phyloP scores from a whole-genome alignment of 1,140 invertebrate genomes.

The Magallana gigas region DNA sequence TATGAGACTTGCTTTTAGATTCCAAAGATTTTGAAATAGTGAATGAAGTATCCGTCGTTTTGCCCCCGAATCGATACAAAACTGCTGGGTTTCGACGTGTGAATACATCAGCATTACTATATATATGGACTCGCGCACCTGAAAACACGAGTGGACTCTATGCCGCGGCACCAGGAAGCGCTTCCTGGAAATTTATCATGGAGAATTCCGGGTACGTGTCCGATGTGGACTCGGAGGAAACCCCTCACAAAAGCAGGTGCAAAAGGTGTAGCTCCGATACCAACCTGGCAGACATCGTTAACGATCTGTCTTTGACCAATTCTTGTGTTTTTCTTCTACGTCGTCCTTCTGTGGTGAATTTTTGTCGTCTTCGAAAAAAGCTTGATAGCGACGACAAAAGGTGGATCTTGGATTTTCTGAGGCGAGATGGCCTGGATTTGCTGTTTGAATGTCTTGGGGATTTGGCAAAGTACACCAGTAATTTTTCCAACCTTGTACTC shows the following conservation, averaged over 20 bases:
- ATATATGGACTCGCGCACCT: conserved; percentile 24
- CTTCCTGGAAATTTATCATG: conserved; percentile 8
- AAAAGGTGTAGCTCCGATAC: conserved; percentile 61
- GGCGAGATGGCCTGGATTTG: conserved; percentile 78
- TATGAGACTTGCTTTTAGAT: neutral
- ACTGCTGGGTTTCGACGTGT: neutral
- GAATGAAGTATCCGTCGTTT: conserved; percentile 12
- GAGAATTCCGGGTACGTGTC: conserved; percentile 37
- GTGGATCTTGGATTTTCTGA: conserved; percentile 81
- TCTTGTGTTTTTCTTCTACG: conserved; percentile 62
- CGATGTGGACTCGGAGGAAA: conserved; percentile 53
- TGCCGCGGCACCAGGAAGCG: neutral
- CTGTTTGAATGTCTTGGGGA: conserved; percentile 79
- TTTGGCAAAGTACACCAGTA: conserved; percentile 60
- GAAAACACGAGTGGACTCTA: neutral
- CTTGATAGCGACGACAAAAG: conserved; percentile 63
- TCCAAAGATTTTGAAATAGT: neutral
- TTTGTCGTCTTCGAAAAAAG: conserved; percentile 64
- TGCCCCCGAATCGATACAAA: conserved; percentile 12
- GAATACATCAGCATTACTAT: conserved; percentile 12
- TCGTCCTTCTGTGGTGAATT: conserved; percentile 61
- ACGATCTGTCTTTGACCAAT: conserved; percentile 59
- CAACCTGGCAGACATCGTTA: conserved; percentile 60
- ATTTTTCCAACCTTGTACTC: conserved; percentile 55
- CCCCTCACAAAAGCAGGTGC: neutral